Evolutionary conservation across 1,140 invertebrate genomes (phyloP).

Genomic region (Drosophila lacertosa): DNA sequence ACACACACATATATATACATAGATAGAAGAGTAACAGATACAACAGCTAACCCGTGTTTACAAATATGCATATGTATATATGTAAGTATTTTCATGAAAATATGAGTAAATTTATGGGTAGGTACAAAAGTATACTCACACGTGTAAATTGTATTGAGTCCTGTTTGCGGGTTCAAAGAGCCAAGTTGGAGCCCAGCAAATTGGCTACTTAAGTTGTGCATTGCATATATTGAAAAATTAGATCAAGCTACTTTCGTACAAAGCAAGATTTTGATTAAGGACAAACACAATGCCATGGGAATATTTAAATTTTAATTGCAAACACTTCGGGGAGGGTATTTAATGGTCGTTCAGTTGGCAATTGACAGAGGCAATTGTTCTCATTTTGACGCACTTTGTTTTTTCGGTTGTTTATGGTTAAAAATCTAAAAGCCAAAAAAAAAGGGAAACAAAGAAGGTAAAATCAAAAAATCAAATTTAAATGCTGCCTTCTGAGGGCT

Average conservation of each 20-base stretch:
- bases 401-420: not conserved
- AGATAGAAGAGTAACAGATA: constrained; percentile 40
- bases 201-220: not conserved
- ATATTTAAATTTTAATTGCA: not conserved
- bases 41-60: constrained; percentile 27
- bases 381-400: not conserved
- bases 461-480: not conserved
- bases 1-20: constrained; percentile 6
- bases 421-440: not conserved
- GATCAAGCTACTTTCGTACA: too few species aligned
- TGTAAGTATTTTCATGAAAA: not conserved
- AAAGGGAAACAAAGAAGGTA: not conserved
- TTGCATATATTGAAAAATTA: too few species aligned
- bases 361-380: too few species aligned
- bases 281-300: too few species aligned
- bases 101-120: constrained; percentile 5
- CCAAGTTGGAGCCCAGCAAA: not conserved
- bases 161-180: not conserved
- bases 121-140: not conserved
- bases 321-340: not conserved
- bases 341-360: not conserved
- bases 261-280: too few species aligned
- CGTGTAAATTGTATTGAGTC: not conserved
- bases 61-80: constrained; percentile 6
- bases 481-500: not conserved